These are phyloP conservation scores for Axea sp. DNA, from an alignment of 2,888 invertebrate species.

Conservation along the genomic window DNA sequence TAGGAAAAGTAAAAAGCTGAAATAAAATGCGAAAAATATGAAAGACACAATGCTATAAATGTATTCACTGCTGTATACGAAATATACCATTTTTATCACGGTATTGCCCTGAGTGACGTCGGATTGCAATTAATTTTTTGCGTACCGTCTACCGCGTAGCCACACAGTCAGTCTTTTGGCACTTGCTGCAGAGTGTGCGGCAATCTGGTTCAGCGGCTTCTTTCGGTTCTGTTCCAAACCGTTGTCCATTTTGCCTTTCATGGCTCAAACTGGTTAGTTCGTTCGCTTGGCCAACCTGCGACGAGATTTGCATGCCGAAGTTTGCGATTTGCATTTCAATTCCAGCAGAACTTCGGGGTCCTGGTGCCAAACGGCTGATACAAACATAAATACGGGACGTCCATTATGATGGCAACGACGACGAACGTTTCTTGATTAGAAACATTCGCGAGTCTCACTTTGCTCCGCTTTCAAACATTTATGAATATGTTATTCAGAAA, in stretches of 20 bases:
- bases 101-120: conserved; percentile 72
- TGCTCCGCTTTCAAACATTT: conserved; percentile 31
- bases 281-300: conserved; percentile 66
- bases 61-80: conserved; percentile 71
- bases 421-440: conserved; percentile 54
- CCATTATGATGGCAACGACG: conserved; percentile 55
- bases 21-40: conserved; percentile 29
- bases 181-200: conserved; percentile 16
- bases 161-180: conserved; percentile 53
- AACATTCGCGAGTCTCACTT: conserved; percentile 32
- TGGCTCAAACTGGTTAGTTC: conserved; percentile 58
- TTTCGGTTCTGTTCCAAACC: conserved; percentile 66
- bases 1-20: conserved; percentile 3
- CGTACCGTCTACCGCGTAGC: conserved; percentile 63
- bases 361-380: conserved; percentile 76
- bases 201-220: conserved; percentile 55
- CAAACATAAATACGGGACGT: conserved; percentile 75
- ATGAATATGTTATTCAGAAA: conserved; percentile 44
- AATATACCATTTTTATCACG: conserved; percentile 75
- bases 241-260: conserved; percentile 56
- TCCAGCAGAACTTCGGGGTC: conserved; percentile 72
- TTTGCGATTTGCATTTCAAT: conserved; percentile 79
- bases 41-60: conserved; percentile 55
- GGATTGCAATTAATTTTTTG: conserved; percentile 76
- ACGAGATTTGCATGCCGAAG: conserved; percentile 79